These are phyloP conservation scores for Megaceryle maxima DNA, from an alignment of 2,113 vertebrate genomes.

Conservation along the genomic window DNA sequence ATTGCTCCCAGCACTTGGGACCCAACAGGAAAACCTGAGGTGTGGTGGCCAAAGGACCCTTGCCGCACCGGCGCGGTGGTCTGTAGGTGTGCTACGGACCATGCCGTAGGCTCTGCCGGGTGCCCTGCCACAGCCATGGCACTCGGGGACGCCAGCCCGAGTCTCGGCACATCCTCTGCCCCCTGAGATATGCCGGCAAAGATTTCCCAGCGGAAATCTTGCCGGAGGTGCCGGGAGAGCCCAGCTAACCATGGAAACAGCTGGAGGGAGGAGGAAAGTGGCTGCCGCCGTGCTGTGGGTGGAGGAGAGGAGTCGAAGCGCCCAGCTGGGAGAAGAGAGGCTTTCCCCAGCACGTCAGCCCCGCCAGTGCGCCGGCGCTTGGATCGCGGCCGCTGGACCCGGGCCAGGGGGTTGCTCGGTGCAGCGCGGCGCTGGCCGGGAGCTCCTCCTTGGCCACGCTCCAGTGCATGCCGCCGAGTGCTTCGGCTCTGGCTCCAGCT, in stretches of 20 bases:
- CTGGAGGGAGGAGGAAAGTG: neutral
- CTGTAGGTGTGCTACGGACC: accelerated
- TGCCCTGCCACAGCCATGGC: neutral
- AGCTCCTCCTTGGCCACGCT: slow-evolving; percentile 55
- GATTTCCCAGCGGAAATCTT: neutral
- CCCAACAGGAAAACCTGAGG: neutral
- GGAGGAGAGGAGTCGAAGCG: neutral
- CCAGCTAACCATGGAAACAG: accelerated
- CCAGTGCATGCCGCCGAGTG: slow-evolving; percentile 23
- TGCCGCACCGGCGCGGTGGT: accelerated
- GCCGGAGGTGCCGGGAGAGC: neutral
- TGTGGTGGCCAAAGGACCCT: accelerated
- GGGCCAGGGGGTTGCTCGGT: slow-evolving; percentile 45
- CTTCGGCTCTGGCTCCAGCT: neutral
- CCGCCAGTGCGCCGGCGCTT: neutral
- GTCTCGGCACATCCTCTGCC: neutral
- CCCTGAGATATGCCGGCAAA: accelerated
- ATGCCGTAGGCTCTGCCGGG: accelerated
- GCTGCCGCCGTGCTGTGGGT: neutral
- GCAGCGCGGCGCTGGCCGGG: neutral
- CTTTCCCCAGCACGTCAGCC: slow-evolving; percentile 38
- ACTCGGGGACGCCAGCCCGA: accelerated
- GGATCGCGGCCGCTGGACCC: slow-evolving; percentile 39
- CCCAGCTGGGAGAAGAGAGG: neutral
- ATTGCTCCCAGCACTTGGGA: neutral